Conservation (phyloP, 2,797 vertebrate species). For the Tympanoctomys barrerae region DNA sequence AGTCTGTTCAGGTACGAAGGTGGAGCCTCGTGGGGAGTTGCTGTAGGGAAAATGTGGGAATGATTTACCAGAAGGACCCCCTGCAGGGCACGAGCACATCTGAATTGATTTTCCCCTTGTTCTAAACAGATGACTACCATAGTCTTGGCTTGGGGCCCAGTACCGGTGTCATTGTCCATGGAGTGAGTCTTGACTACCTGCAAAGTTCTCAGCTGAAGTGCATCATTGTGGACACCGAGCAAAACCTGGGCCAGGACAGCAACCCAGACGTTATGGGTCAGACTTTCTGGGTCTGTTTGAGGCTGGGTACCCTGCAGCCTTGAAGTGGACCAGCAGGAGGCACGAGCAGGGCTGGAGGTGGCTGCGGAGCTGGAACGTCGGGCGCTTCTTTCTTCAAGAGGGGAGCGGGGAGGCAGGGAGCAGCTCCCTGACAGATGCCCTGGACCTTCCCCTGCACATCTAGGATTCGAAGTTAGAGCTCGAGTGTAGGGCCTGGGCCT, state of each 20-base stretch:
- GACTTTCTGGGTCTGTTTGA: neutral
- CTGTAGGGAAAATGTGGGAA: neutral
- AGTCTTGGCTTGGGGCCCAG: neutral
- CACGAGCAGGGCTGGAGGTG: neutral
- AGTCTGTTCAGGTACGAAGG: neutral
- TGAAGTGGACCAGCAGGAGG: neutral
- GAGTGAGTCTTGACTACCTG: neutral
- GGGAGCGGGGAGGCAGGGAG: neutral
- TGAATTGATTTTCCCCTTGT: neutral
- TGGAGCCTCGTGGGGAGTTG: neutral
- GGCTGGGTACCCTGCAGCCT: neutral
- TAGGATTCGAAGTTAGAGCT: neutral
- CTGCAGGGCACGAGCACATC: neutral
- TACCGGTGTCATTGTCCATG: neutral
- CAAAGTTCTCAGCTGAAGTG: neutral
- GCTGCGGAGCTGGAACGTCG: neutral
- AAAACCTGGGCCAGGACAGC: neutral
- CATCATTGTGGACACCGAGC: neutral
- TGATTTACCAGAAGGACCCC: neutral
- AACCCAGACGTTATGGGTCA: neutral
- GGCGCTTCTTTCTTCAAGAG: neutral
- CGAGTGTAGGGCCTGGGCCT: neutral
- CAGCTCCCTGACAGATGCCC: rapidly evolving
- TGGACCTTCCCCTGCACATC: neutral
- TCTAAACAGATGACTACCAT: neutral